Conservation (phyloP, 2,113 vertebrate species). For the Gavialis gangeticus region DNA sequence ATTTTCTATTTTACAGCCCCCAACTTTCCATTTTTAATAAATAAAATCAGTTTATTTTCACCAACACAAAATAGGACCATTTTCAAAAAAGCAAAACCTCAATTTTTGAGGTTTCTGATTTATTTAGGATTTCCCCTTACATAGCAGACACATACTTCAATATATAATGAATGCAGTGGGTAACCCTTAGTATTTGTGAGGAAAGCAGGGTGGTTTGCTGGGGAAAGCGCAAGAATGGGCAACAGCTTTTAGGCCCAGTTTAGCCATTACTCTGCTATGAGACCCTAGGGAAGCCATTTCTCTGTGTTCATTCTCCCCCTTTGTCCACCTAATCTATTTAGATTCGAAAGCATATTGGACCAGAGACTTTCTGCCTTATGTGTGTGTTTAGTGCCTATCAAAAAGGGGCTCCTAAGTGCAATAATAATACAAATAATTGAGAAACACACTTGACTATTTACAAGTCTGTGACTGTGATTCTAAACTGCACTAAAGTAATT, state of each 20-base stretch:
- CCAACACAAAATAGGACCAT: background rate
- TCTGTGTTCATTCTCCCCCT: background rate
- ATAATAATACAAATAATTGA: rapidly evolving
- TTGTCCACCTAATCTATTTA: background rate
- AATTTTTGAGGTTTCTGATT: background rate
- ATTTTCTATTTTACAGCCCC: background rate
- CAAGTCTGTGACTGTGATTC: background rate
- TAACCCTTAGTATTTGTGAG: too few relatives aligned
- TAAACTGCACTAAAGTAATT: background rate
- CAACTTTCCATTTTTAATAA: background rate
- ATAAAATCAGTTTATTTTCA: background rate
- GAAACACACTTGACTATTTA: too few relatives aligned
- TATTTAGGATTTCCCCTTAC: background rate
- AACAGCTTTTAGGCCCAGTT: background rate
- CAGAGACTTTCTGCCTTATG: background rate
- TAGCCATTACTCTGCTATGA: rapidly evolving
- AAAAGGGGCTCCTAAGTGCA: rapidly evolving
- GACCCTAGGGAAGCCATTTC: background rate
- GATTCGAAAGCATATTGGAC: rapidly evolving
- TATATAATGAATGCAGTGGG: background rate
- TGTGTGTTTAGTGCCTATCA: background rate
- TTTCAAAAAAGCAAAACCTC: background rate
- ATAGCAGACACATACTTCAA: background rate
- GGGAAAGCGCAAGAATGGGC: too few relatives aligned
- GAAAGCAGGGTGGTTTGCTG: too few relatives aligned